Conservation (phyloP, 2,888 invertebrate genomes). For the Caenorhabditis sp. region DNA sequence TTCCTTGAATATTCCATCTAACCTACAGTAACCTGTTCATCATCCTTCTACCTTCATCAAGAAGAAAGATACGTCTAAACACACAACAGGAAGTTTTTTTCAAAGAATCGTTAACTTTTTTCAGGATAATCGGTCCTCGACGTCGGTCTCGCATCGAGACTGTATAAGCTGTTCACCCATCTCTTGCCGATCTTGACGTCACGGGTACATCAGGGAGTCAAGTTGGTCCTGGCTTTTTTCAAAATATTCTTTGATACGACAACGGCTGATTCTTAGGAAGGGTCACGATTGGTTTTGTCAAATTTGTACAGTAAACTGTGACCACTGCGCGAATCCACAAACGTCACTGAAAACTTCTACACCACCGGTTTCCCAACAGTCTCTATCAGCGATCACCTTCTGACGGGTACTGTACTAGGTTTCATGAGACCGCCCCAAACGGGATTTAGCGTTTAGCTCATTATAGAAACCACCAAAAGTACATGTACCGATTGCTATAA, state of each 20-base stretch:
- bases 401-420: slow-evolving; percentile 36
- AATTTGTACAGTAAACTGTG: background rate
- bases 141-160: slow-evolving; percentile 38
- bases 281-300: slow-evolving; percentile 10
- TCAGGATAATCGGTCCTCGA: slow-evolving; percentile 10
- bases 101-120: background rate
- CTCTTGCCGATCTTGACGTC: slow-evolving; percentile 31
- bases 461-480: slow-evolving; percentile 52
- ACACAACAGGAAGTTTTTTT: slow-evolving; percentile 35
- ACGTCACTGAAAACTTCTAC: slow-evolving; percentile 28
- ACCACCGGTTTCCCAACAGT: slow-evolving; percentile 39
- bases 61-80: slow-evolving; percentile 33
- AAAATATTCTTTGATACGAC: no score
- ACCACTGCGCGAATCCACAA: slow-evolving; percentile 17
- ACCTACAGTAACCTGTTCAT: background rate
- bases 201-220: slow-evolving; percentile 29
- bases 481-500: slow-evolving; percentile 36
- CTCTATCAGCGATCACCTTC: no score
- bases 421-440: slow-evolving; percentile 20
- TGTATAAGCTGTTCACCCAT: slow-evolving; percentile 29
- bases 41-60: slow-evolving; percentile 1
- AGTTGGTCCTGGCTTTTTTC: slow-evolving; percentile 20
- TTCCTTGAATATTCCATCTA: background rate
- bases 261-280: no score
- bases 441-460: slow-evolving; percentile 35